Percentiles rank a stretch among this genome's conserved stretches.
Evolutionary conservation across 2,888 invertebrate species (phyloP).

Genomic region (Elegia similella): DNA sequence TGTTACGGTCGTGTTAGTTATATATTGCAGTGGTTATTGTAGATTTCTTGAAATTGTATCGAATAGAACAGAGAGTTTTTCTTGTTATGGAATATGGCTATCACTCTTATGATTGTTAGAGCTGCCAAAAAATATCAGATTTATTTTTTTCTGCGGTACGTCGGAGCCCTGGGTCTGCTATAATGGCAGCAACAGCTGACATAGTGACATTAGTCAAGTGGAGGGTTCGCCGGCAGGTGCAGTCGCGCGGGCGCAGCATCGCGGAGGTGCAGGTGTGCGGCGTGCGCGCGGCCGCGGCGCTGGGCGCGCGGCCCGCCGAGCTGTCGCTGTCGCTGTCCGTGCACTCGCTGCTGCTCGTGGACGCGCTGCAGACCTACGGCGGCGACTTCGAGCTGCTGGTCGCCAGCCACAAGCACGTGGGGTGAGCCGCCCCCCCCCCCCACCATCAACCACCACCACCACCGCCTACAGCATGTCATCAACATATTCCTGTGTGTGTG

Average conservation of each 20-base stretch:
- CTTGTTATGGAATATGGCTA: too few relatives aligned
- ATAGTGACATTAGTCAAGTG: too few relatives aligned
- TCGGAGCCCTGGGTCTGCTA: too few relatives aligned
- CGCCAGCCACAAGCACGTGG: slow-evolving; percentile 96
- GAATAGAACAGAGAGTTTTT: too few relatives aligned
- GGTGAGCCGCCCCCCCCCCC: slow-evolving; percentile 70
- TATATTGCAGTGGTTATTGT: too few relatives aligned
- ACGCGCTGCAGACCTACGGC: slow-evolving; percentile 97
- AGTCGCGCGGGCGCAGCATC: slow-evolving; percentile 92
- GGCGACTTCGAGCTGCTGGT: slow-evolving; percentile 96
- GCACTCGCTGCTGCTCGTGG: slow-evolving; percentile 94
- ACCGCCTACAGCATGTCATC: too few relatives aligned
- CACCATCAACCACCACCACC: not conserved
- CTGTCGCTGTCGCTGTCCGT: slow-evolving; percentile 91
- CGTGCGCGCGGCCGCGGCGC: slow-evolving; percentile 86
- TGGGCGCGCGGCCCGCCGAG: slow-evolving; percentile 88
- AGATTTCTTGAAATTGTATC: too few relatives aligned
- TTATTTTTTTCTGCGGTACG: too few relatives aligned
- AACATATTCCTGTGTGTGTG: not conserved
- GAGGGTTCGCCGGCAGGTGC: slow-evolving; percentile 85
- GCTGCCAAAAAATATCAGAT: too few relatives aligned
- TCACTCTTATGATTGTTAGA: too few relatives aligned
- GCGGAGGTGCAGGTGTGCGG: slow-evolving; percentile 96
- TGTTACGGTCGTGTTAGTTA: too few relatives aligned
- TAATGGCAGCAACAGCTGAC: too few relatives aligned